Evolutionary conservation across 2,888 invertebrate genomes (phyloP), one percentile per base, ranked within the genome.

Genomic region (Peribatodes rhomboidaria): DNA sequence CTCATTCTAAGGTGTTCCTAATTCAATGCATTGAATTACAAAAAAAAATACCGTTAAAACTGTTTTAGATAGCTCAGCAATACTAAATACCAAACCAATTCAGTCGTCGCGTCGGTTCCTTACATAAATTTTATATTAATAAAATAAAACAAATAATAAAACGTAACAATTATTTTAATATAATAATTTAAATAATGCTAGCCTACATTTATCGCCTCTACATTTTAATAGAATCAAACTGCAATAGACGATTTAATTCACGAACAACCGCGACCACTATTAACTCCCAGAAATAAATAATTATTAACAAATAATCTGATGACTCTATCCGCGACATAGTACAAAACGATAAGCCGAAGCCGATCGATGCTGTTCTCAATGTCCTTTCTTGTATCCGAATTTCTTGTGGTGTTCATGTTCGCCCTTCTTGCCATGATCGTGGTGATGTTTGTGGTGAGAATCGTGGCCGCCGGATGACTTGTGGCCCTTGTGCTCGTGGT

Each of bases 371-470:
- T 18, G 41, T 57, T 22, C 50, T 79, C 82, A 93, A 65, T 92
- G 89, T 44, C 93, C 93, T 81, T 95, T 94, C 75, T 94, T 94
- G 78, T 94, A 95, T 67, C 96, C 96, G 95, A 96, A 96, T 83
- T 97, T 95, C 86, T 97, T 97, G 86, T 97, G 96, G 73, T 96
- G 96, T 67, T 96, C 96, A 79, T 96, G 95, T 47, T 96, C 96
- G 11, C 96, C 97, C 84, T 97, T 97, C 90, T 97, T 96, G 71
- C 95, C 97, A 76, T 96, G 95, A 74, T 96, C 95, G 78, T 95
- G 94, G 70, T 96, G 96, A 83, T 97, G 96, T 35, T 95, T 94
- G 85, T 96, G 95, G 79, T 97, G 97, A 68, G 95, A 95, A 67
- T 97, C 95, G 79, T 97, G 97, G 8, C 97, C 97, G 14, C 95